These are phyloP conservation scores for Galeopterus variegatus DNA, from an alignment of 2,113 vertebrate genomes.

Conservation along the genomic window DNA sequence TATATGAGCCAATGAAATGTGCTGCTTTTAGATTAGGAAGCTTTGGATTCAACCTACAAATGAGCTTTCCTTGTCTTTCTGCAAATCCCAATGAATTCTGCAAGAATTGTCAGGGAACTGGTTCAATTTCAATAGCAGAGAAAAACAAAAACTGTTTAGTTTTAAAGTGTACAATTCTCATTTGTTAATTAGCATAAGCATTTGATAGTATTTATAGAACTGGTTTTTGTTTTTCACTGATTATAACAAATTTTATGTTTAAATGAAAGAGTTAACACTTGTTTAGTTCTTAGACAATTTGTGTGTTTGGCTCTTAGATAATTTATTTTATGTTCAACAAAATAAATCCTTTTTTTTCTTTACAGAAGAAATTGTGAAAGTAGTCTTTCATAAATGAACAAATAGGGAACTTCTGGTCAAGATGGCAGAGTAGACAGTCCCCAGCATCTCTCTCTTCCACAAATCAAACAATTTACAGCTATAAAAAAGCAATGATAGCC, in stretches of 20 bases:
- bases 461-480: too few species aligned
- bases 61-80: slow-evolving; percentile 6
- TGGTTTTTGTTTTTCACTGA: background rate
- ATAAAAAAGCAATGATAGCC: too few species aligned
- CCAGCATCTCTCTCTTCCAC: too few species aligned
- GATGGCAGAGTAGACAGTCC: too few species aligned
- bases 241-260: background rate
- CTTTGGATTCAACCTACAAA: slow-evolving; percentile 8
- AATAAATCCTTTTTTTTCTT: background rate
- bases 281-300: background rate
- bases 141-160: background rate
- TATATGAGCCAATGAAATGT: slow-evolving; percentile 37
- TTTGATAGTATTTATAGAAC: background rate
- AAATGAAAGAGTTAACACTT: background rate
- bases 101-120: background rate
- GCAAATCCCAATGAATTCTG: background rate
- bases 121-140: background rate
- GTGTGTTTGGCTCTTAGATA: background rate
- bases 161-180: background rate
- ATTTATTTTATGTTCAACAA: background rate
- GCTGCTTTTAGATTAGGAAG: slow-evolving; percentile 25
- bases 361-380: background rate
- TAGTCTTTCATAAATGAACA: background rate
- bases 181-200: background rate
- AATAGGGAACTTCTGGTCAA: too few species aligned